Conservation (phyloP, 2,797 vertebrate genomes). For the Geotria australis region DNA sequence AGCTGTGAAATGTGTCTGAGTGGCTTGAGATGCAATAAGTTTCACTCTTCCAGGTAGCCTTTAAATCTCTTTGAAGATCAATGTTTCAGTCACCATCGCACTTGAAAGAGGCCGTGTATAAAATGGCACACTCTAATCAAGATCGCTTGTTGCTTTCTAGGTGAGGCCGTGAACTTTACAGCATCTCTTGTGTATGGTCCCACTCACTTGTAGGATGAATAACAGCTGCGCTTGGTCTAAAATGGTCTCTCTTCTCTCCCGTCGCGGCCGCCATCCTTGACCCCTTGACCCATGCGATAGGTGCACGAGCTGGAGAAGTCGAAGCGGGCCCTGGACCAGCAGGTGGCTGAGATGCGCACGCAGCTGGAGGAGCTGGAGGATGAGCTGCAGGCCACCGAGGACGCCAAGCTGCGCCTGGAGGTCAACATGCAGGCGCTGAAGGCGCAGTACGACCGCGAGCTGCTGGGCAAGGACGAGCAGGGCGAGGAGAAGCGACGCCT, state of each 20-base stretch:
- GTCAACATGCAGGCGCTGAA: slow-evolving; percentile 61
- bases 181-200: no score
- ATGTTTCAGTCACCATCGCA: no score
- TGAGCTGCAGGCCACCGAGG: slow-evolving; percentile 40
- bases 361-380: slow-evolving; percentile 63
- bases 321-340: slow-evolving; percentile 29
- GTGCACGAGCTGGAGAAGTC: slow-evolving; percentile 57
- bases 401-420: slow-evolving; percentile 45
- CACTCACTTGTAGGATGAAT: no score
- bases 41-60: no score
- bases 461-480: slow-evolving; percentile 40
- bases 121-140: no score
- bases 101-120: no score
- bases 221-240: neutral
- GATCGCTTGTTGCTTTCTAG: no score
- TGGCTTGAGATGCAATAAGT: no score
- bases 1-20: no score
- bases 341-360: slow-evolving; percentile 26
- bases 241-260: neutral
- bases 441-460: slow-evolving; percentile 54
- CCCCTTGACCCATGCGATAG: slow-evolving; percentile 8
- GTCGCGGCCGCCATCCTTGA: neutral
- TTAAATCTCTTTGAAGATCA: no score
- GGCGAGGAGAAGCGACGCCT: slow-evolving; percentile 48
- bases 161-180: no score